Conservation (phyloP, 2,113 vertebrate genomes). For the Tricholaema leucomelas region DNA sequence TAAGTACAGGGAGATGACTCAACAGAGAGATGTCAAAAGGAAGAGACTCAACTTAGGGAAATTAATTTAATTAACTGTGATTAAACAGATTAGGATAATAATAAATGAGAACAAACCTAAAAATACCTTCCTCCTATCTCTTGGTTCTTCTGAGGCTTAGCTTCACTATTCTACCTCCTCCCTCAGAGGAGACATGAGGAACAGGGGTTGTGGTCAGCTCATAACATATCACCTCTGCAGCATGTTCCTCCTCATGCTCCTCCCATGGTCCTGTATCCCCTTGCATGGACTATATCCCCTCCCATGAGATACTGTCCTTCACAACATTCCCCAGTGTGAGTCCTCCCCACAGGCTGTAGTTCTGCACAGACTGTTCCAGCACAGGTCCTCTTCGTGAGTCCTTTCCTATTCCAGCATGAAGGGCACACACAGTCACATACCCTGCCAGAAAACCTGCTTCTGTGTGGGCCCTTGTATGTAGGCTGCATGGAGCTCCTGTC, state of each 20-base stretch:
- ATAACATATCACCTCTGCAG: not conserved
- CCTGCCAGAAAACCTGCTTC: not conserved
- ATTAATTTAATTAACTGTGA: not conserved
- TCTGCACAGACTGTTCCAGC: not conserved
- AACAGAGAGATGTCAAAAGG: not conserved
- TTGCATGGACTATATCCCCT: not conserved
- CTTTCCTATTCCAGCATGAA: not conserved
- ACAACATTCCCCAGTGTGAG: too few species aligned
- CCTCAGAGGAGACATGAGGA: not conserved
- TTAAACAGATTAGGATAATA: not conserved
- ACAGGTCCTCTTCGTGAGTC: accelerated
- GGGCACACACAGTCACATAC: too few species aligned
- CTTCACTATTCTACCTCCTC: not conserved
- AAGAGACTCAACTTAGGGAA: not conserved
- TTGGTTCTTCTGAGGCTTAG: not conserved
- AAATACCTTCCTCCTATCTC: not conserved
- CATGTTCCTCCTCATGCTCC: not conserved
- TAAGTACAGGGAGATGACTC: not conserved
- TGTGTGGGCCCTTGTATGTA: accelerated
- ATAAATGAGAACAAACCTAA: not conserved
- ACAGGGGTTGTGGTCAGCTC: not conserved
- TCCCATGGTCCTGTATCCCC: not conserved
- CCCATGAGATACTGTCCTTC: too few species aligned
- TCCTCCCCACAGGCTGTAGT: too few species aligned
- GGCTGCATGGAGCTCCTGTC: not conserved